Conservation (phyloP, 2,888 invertebrate species). For the Iphiclides podalirius region DNA sequence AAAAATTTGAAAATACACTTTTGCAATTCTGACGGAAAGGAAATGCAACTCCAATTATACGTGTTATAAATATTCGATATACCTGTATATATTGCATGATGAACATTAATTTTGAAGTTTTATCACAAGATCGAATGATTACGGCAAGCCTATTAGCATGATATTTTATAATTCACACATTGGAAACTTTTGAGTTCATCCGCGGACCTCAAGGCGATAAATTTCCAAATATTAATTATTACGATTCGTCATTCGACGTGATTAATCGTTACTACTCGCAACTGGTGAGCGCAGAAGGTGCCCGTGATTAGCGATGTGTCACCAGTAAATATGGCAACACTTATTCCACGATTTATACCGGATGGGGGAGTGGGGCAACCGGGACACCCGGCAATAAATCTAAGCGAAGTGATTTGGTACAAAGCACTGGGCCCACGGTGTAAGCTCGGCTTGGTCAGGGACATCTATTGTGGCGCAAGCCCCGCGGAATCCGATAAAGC, state of each 20-base stretch:
- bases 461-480: slow-evolving; percentile 71
- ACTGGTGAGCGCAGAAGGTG: slow-evolving; percentile 65
- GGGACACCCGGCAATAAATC: slow-evolving; percentile 73
- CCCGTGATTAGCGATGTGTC: slow-evolving; percentile 74
- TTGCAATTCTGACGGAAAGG: too few relatives aligned
- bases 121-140: too few relatives aligned
- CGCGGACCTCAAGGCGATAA: slow-evolving; percentile 56
- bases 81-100: too few relatives aligned
- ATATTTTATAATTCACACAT: too few relatives aligned
- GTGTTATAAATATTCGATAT: too few relatives aligned
- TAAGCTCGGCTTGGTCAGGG: slow-evolving; percentile 70
- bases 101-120: too few relatives aligned
- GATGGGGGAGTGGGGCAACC: slow-evolving; percentile 62
- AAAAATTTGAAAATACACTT: too few relatives aligned
- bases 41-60: too few relatives aligned
- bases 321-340: slow-evolving; percentile 79
- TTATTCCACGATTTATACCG: slow-evolving; percentile 74
- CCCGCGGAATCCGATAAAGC: slow-evolving; percentile 77
- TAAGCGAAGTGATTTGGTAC: slow-evolving; percentile 75
- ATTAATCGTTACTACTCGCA: slow-evolving; percentile 71
- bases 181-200: slow-evolving; percentile 39
- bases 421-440: slow-evolving; percentile 71
- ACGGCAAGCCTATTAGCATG: too few relatives aligned
- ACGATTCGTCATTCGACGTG: slow-evolving; percentile 66
- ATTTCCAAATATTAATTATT: slow-evolving; percentile 70